Evolutionary conservation across 2,888 invertebrate genomes (phyloP).

Genomic region (Tiliacea citrago): DNA sequence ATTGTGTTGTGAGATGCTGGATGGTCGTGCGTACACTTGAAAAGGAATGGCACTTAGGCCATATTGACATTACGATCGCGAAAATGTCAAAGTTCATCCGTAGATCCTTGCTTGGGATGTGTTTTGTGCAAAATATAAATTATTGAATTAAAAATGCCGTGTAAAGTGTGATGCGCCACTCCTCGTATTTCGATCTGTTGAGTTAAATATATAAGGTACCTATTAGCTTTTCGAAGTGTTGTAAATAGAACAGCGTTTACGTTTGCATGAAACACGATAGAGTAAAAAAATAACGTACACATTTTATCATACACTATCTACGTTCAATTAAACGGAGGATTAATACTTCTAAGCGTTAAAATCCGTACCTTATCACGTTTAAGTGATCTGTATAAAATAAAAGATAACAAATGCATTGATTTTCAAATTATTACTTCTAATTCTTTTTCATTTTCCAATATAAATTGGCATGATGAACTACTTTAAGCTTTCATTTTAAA

Average conservation of each 20-base stretch:
- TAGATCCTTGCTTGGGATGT: slow-evolving; percentile 60
- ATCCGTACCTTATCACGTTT: slow-evolving; percentile 22
- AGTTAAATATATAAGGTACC: slow-evolving; percentile 53
- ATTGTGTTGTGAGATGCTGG: slow-evolving; percentile 33
- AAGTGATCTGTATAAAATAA: slow-evolving; percentile 14
- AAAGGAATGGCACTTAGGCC: slow-evolving; percentile 80
- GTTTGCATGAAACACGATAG: slow-evolving; percentile 11
- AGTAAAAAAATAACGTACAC: slow-evolving; percentile 25
- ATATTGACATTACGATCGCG: slow-evolving; percentile 76
- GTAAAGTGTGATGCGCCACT: slow-evolving; percentile 43
- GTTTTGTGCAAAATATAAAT: slow-evolving; percentile 68
- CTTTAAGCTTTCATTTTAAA: background rate
- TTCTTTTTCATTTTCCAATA: background rate
- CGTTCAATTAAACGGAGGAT: slow-evolving; percentile 34
- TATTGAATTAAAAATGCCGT: slow-evolving; percentile 67
- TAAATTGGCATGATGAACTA: background rate
- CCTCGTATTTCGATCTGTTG: slow-evolving; percentile 31
- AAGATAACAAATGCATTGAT: slow-evolving; percentile 48
- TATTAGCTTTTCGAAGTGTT: slow-evolving; percentile 9
- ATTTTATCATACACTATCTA: slow-evolving; percentile 40
- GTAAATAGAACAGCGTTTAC: background rate
- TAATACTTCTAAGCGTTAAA: slow-evolving; percentile 19
- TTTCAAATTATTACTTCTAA: slow-evolving; percentile 21
- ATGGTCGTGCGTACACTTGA: slow-evolving; percentile 61
- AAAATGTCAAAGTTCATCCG: slow-evolving; percentile 89